phyloP scores from a whole-genome alignment of 2,797 vertebrate genomes.

The Microctenopoma stevenorrisi region DNA sequence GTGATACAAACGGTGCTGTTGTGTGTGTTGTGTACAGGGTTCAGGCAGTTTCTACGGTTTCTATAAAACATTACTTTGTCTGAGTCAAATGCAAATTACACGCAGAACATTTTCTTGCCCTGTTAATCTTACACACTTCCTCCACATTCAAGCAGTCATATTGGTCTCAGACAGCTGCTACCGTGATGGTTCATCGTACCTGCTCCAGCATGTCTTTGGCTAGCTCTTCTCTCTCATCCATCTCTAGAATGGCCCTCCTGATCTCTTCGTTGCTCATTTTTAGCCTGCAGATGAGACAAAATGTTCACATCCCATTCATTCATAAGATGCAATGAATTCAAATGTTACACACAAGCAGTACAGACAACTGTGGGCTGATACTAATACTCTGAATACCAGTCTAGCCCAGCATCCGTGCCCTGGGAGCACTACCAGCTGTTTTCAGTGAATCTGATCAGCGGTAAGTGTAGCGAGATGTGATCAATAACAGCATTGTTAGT shows the following conservation, averaged over 20 bases:
- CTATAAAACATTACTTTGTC: not conserved
- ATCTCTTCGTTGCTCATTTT: conserved; percentile 98
- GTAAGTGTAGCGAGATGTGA: conserved; percentile 37
- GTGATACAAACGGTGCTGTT: no score
- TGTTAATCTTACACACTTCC: not conserved
- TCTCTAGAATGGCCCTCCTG: conserved; percentile 92
- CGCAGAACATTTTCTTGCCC: not conserved
- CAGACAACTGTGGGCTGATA: not conserved
- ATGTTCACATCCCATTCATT: not conserved
- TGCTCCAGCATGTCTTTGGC: conserved; percentile 98
- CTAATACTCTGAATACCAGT: conserved; percentile 2
- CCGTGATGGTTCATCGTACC: conserved; percentile 72
- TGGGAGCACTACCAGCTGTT: conserved; percentile 51
- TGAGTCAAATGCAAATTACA: not conserved
- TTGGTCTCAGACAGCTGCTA: not conserved
- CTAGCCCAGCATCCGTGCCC: conserved; percentile 3
- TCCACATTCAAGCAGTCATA: not conserved
- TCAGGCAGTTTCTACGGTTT: no score
- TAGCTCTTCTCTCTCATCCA: conserved; percentile 97
- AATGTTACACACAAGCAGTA: not conserved
- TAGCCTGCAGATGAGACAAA: conserved; percentile 80
- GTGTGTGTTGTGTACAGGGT: no score
- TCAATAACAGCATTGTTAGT: conserved; percentile 69
- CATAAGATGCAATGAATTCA: not conserved
- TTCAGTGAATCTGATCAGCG: conserved; percentile 49